Base-by-base conservation (phyloP, 2,888 invertebrate genomes). In the Pammene fasciana region DNA sequence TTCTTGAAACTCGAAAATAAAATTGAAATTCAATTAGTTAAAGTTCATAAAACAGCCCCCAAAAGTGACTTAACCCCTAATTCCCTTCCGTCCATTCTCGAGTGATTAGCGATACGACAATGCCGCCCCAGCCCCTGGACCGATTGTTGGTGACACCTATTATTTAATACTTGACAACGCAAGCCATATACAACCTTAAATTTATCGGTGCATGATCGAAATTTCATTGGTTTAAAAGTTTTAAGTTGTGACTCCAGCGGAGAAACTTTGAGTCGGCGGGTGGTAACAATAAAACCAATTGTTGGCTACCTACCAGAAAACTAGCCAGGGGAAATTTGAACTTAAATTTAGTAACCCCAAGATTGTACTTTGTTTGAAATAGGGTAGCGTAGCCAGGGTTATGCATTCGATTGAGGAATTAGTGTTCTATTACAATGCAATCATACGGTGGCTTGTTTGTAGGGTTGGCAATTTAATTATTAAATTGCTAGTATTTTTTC, bases 271-370 rank as follows among this genome's bases (percentile, higher is more conserved):
- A 83, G 83, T 78, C 90, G 85, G 84, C 90, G 90, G 90, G 90
- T 86, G 90, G 90, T 88, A 89, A 90, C 90, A 90, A 90, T 89
- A 86, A 89, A 88, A 85, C 81, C 89, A 83, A 90, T 89, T 90
- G 89, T 89, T 79, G 73, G 78, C 78, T 71, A 74, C 73, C 71
- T 85, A 85, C 89, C 88, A 86, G 86, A 75, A 48, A 72, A 68
- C 46, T 65, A 52, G 70, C 71, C 68, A 73, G 70, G 71, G 67
- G 66, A 73, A 82, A 75, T 81, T 82, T 81, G 75, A 76, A 75
- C 75, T 80, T 78, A 84, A 76, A 75, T 52, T 36, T 13, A 70
- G 48, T 34, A 65, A 34, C 67, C 77, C 26, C 78, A 78, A 66
- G 75, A 79, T 79, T 73, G 73, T 56, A 71, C 74, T 76, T 80